Evolutionary conservation across 1,140 invertebrate species (phyloP).

Genomic region (Bombus waltoni): DNA sequence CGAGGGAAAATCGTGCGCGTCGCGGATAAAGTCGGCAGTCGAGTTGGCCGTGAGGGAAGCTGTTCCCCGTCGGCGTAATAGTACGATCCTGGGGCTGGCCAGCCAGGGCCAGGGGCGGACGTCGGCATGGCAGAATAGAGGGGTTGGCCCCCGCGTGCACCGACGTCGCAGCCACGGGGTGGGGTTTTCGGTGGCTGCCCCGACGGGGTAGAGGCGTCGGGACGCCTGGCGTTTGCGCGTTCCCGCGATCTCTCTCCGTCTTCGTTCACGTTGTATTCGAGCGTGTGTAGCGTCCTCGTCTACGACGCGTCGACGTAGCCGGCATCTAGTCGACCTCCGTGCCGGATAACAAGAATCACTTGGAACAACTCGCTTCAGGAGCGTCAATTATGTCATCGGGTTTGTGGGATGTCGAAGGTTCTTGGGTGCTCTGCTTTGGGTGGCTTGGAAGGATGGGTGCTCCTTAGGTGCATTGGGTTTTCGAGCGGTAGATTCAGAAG

Average conservation of each 20-base stretch:
- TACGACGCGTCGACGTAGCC: neutral
- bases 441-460: neutral
- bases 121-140: conserved; percentile 59
- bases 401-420: neutral
- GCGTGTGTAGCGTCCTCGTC: neutral
- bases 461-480: neutral
- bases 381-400: conserved; percentile 11
- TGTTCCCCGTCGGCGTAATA: conserved; percentile 66
- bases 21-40: conserved; percentile 31
- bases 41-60: conserved; percentile 64
- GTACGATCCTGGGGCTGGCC: conserved; percentile 66
- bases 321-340: neutral
- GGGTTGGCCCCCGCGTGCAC: conserved; percentile 58
- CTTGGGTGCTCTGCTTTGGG: neutral
- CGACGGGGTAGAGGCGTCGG: conserved; percentile 59
- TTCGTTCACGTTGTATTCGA: neutral
- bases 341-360: conserved; percentile 6
- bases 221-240: conserved; percentile 70
- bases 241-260: neutral
- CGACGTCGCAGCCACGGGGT: conserved; percentile 55
- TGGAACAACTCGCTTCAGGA: neutral
- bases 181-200: conserved; percentile 56
- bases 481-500: neutral
- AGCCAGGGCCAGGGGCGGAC: conserved; percentile 67
- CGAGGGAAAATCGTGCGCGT: conserved; percentile 53